These are phyloP conservation scores for Helicolenus hilgendorfi DNA, from an alignment of 2,797 vertebrate species.

Conservation along the genomic window DNA sequence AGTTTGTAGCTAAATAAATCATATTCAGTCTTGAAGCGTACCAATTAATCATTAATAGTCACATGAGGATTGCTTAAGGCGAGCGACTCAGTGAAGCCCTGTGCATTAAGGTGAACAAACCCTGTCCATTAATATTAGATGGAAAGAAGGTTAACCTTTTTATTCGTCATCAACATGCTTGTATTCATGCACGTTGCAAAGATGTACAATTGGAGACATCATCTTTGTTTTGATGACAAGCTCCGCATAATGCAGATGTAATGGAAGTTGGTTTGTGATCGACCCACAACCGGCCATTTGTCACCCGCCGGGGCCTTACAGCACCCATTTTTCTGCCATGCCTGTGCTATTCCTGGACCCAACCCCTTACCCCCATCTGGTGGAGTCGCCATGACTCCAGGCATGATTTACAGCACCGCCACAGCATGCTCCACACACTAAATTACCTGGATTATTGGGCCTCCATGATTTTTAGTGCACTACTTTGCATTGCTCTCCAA, in stretches of 20 bases:
- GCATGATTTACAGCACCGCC: slow-evolving; percentile 87
- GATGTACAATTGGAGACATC: slow-evolving; percentile 27
- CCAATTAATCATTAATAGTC: slow-evolving; percentile 85
- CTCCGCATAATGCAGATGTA: slow-evolving; percentile 55
- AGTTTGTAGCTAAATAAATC: slow-evolving; percentile 85
- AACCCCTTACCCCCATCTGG: slow-evolving; percentile 84
- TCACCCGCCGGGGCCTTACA: slow-evolving; percentile 70
- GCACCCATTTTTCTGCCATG: slow-evolving; percentile 80
- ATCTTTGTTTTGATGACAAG: slow-evolving; percentile 67
- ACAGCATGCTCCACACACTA: slow-evolving; percentile 83
- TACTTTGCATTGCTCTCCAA: slow-evolving; percentile 84
- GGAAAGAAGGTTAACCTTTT: slow-evolving; percentile 46
- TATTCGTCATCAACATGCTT: slow-evolving; percentile 43
- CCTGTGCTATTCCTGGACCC: slow-evolving; percentile 85
- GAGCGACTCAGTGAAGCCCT: slow-evolving; percentile 12
- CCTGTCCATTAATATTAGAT: slow-evolving; percentile 59
- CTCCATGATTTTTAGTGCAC: slow-evolving; percentile 84
- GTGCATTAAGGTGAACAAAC: slow-evolving; percentile 55
- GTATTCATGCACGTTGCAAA: slow-evolving; percentile 20
- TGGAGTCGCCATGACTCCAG: slow-evolving; percentile 76
- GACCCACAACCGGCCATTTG: slow-evolving; percentile 77
- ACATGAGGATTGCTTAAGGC: slow-evolving; percentile 54
- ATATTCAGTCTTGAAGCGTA: slow-evolving; percentile 73
- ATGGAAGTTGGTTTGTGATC: slow-evolving; percentile 67
- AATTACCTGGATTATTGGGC: slow-evolving; percentile 90